Evolutionary conservation across 2,888 invertebrate genomes (phyloP).

Genomic region (Trichopoda pennipes): DNA sequence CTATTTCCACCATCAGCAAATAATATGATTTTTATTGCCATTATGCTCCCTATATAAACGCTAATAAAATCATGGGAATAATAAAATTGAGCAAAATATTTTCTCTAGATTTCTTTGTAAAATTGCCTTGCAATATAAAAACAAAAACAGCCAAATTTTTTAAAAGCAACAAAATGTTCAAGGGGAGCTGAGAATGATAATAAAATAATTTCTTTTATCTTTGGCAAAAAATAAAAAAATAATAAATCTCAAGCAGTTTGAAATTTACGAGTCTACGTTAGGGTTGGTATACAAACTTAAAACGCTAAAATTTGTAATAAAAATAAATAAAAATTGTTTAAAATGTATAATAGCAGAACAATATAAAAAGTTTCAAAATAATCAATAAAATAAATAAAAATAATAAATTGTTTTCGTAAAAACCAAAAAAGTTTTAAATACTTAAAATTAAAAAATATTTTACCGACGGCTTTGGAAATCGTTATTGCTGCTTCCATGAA

Average conservation of each 20-base stretch:
- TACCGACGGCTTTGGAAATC: constrained; percentile 65
- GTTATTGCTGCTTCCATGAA: constrained; percentile 41
- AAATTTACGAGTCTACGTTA: constrained; percentile 72
- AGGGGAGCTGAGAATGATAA: constrained; percentile 45
- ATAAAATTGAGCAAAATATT: constrained; percentile 58
- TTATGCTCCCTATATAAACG: constrained; percentile 30
- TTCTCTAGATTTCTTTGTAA: constrained; percentile 68
- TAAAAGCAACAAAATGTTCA: neutral
- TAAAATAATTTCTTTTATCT: constrained; percentile 57
- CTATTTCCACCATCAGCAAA: constrained; percentile 26
- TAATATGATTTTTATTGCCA: constrained; percentile 32
- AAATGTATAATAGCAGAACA: neutral
- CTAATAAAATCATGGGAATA: constrained; percentile 11
- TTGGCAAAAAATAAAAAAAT: constrained; percentile 42
- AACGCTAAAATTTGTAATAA: constrained; percentile 54
- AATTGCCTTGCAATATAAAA: constrained; percentile 61
- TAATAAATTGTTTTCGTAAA: neutral
- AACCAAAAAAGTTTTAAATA: constrained; percentile 1
- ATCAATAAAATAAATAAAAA: no score
- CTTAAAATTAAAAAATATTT: constrained; percentile 1
- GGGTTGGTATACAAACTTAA: constrained; percentile 63
- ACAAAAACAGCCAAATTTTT: constrained; percentile 34
- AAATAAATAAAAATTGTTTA: constrained; percentile 22
- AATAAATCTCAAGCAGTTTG: constrained; percentile 69
- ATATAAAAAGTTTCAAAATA: no score